These are phyloP conservation scores for Leptinotarsa lineolata DNA, from an alignment of 1,140 invertebrate genomes.

Conservation along the genomic window DNA sequence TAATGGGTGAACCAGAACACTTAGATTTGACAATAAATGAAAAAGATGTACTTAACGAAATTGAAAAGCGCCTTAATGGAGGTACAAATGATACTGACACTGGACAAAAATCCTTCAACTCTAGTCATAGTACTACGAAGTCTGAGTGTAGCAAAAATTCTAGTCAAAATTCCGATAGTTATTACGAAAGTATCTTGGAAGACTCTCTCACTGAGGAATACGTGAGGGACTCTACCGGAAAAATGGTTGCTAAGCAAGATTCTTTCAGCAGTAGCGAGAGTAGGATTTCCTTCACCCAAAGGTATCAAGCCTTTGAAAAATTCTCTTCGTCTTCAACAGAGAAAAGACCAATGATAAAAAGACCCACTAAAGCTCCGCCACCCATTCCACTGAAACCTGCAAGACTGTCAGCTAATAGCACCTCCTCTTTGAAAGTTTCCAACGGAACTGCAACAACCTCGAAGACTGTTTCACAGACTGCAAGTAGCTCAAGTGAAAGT, in stretches of 20 bases:
- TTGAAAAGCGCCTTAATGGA: slow-evolving; percentile 44
- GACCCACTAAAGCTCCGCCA: slow-evolving; percentile 51
- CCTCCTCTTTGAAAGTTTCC: neutral
- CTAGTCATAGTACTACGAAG: slow-evolving; percentile 35
- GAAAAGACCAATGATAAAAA: slow-evolving; percentile 32
- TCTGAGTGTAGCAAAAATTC: slow-evolving; percentile 33
- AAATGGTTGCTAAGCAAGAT: slow-evolving; percentile 46
- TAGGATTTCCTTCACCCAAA: slow-evolving; percentile 18
- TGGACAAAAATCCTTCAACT: slow-evolving; percentile 19
- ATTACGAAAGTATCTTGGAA: slow-evolving; percentile 53
- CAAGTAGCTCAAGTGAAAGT: slow-evolving; percentile 27
- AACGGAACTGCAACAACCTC: slow-evolving; percentile 14
- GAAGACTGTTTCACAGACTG: slow-evolving; percentile 28
- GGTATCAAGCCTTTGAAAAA: neutral
- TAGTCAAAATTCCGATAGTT: slow-evolving; percentile 51
- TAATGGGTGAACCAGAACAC: slow-evolving; percentile 40
- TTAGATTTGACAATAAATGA: slow-evolving; percentile 51
- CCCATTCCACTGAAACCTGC: slow-evolving; percentile 53
- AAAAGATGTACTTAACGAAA: slow-evolving; percentile 51
- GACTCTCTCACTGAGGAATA: slow-evolving; percentile 50
- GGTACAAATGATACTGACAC: slow-evolving; percentile 31
- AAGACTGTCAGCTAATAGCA: slow-evolving; percentile 31
- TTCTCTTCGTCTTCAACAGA: neutral
- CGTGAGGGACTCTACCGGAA: slow-evolving; percentile 40
- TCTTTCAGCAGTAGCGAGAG: slow-evolving; percentile 47